These are phyloP conservation scores for Elysia chlorotica DNA, from an alignment of 1,140 invertebrate species.

Conservation along the genomic window DNA sequence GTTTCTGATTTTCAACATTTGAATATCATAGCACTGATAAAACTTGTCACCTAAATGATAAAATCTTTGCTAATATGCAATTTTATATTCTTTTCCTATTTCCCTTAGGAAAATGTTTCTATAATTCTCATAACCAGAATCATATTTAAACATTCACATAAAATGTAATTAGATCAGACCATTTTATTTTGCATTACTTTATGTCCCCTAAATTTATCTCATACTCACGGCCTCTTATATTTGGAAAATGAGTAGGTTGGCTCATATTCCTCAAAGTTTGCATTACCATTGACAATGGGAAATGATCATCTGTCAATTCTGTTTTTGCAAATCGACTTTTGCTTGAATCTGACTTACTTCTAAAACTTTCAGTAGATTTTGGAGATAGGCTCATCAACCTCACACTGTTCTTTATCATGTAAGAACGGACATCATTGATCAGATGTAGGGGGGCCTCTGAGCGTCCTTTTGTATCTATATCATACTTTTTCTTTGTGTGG, in stretches of 20 bases:
- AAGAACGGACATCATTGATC: slow-evolving; percentile 48
- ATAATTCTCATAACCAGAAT: no score
- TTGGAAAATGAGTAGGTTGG: slow-evolving; percentile 36
- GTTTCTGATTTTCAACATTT: no score
- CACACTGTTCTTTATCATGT: slow-evolving; percentile 41
- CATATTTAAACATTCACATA: no score
- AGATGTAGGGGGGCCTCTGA: slow-evolving; percentile 49
- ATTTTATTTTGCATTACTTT: no score
- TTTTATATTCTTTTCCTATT: no score
- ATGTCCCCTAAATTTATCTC: no score
- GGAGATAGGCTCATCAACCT: background rate
- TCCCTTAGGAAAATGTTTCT: no score
- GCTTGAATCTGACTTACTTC: slow-evolving; percentile 9
- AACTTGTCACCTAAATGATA: no score
- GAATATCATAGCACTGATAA: no score
- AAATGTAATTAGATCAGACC: no score
- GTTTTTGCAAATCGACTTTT: slow-evolving; percentile 6
- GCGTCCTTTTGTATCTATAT: slow-evolving; percentile 34
- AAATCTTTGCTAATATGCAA: no score
- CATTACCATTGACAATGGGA: slow-evolving; percentile 35
- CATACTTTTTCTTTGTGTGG: slow-evolving; percentile 50
- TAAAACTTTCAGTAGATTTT: slow-evolving; percentile 6
- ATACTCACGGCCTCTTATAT: background rate
- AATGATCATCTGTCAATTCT: slow-evolving; percentile 33
- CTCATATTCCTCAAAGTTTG: slow-evolving; percentile 38